Percentiles rank a stretch among this genome's conserved stretches.
These are phyloP conservation scores for Psittacula cyanocephala DNA, from an alignment of 2,113 vertebrate species.

Conservation along the genomic window DNA sequence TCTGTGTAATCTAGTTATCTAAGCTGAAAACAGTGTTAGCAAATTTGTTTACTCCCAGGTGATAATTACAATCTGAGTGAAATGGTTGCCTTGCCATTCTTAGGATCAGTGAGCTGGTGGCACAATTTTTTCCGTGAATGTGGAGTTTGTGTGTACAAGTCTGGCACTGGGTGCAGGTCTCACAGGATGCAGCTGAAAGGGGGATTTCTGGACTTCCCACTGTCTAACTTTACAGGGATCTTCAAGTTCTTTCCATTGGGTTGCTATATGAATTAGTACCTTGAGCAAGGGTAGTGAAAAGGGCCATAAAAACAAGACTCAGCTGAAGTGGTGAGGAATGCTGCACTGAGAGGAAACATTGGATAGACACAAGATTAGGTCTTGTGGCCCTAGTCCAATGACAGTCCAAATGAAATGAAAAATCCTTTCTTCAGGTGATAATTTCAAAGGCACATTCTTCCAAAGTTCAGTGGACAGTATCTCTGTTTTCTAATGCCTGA, in stretches of 20 bases:
- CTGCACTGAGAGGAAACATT: background rate
- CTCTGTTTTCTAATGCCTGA: background rate
- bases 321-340: background rate
- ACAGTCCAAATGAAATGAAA: background rate
- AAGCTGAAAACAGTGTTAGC: background rate
- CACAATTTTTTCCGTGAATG: background rate
- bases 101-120: background rate
- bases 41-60: background rate
- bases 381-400: background rate
- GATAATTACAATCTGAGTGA: background rate
- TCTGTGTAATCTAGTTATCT: background rate
- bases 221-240: background rate
- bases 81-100: background rate
- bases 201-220: background rate
- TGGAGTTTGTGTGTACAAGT: background rate
- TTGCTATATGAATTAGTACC: background rate
- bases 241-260: background rate
- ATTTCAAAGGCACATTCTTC: background rate
- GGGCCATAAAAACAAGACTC: background rate
- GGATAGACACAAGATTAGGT: fast-evolving
- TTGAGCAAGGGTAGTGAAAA: background rate
- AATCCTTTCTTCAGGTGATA: background rate
- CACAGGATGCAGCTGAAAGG: background rate
- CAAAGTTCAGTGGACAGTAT: background rate
- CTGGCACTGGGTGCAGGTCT: fast-evolving